A percentile compares a stretch with the other conserved stretches of the same genome.
phyloP scores from a whole-genome alignment of 2,797 vertebrate genomes.

The Chelidonichthys spinosus region DNA sequence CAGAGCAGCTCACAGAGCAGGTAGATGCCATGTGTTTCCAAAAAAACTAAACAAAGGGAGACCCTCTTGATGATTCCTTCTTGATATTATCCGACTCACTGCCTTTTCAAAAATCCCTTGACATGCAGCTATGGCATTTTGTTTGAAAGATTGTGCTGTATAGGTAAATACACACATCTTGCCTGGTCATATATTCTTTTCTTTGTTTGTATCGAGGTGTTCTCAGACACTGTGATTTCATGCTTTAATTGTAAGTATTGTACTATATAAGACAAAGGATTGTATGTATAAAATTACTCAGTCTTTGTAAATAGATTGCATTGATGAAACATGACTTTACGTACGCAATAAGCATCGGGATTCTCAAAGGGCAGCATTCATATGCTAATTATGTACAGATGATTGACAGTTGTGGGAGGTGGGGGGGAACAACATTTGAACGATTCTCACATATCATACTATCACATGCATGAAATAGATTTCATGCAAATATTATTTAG shows the following conservation, averaged over 20 bases:
- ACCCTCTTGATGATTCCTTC: constrained; percentile 84
- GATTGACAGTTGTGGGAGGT: background rate
- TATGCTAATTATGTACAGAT: constrained; percentile 17
- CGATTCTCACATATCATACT: constrained; percentile 9
- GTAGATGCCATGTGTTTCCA: constrained; percentile 74
- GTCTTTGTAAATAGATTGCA: constrained; percentile 65
- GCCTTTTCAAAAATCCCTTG: constrained; percentile 66
- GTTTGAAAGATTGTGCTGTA: constrained; percentile 47
- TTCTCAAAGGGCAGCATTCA: constrained; percentile 40
- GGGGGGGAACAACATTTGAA: background rate
- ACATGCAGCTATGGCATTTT: constrained; percentile 64
- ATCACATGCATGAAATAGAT: background rate
- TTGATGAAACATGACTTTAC: constrained; percentile 48
- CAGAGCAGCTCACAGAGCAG: constrained; percentile 82
- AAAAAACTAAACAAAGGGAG: constrained; percentile 59
- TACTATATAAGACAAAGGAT: constrained; percentile 56
- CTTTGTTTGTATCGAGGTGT: constrained; percentile 55
- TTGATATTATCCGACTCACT: constrained; percentile 71
- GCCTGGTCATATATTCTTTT: constrained; percentile 41
- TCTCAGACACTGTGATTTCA: constrained; percentile 28
- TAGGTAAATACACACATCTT: constrained; percentile 26
- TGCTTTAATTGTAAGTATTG: constrained; percentile 72
- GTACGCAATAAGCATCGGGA: constrained; percentile 7
- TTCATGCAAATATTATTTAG: constrained; percentile 9
- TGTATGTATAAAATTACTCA: constrained; percentile 57